Base-by-base conservation (phyloP, 2,888 invertebrate species). In the Drosophila birchii region DNA sequence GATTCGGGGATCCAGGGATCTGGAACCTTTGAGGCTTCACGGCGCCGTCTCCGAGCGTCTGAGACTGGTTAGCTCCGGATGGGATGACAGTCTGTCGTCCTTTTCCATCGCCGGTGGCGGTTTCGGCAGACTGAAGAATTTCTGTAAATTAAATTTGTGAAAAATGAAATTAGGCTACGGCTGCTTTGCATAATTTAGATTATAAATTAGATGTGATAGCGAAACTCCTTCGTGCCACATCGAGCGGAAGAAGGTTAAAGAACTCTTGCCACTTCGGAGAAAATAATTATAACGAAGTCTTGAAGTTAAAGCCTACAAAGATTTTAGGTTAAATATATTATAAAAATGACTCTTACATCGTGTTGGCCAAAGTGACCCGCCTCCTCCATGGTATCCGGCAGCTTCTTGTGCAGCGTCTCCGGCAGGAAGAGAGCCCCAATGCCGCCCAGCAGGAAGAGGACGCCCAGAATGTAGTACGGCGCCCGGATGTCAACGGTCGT, bases 311-410 rank as follows among this genome's bases (percentile, higher is more conserved):
- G 34, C 26, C 16, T 6, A 2, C 32, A 5, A 23, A n/a, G 5
- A 23, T 20, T 26, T 45, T 9, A n/a, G 6, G 20, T 5, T 16
- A 7, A 20, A 39, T 5, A 14, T 5, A 8, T 3, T 2, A 11
- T 7, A 9, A 5, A 26, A 18, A 34, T 7, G 32, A 23, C 34
- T 61, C 86, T 88, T 87, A 92, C 92, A 82, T 93, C 92, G 66
- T 92, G 90, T 75, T 90, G 92, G 47, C 95, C 95, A 91, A 95
- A 95, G 29, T 91, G 85, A 78, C 93, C 92, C 1, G 95, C 95
- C 78, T 95, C 95, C 81, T 93, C 93, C 75, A 95, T 89, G 6
- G 95, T 94, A 92, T 95, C 95, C 47, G 95, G 95, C 66, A 95
- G 90, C 82, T 93, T 94, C 64, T 93, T 93, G 86, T 95, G 94